Evolutionary conservation across 1,140 invertebrate species (phyloP).

Genomic region (Ctenoplectra terminalis): DNA sequence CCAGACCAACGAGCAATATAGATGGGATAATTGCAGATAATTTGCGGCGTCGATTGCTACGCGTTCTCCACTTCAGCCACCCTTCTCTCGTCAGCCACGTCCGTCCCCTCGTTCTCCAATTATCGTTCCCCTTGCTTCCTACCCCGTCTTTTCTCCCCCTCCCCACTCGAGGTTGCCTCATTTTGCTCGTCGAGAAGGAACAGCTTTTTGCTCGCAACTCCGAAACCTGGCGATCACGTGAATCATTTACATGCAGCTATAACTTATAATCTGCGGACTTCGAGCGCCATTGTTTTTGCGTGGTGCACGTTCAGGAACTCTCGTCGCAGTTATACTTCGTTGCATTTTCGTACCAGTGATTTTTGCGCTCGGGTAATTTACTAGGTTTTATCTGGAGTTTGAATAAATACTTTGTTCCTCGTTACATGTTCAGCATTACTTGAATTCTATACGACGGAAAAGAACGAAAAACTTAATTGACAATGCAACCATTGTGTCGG

Average conservation of each 20-base stretch:
- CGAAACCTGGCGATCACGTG: conserved; percentile 42
- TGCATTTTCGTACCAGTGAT: conserved; percentile 12
- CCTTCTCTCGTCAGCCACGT: conserved; percentile 60
- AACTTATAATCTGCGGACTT: conserved; percentile 40
- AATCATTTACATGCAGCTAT: conserved; percentile 52
- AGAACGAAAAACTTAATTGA: background rate
- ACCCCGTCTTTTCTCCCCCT: conserved; percentile 45
- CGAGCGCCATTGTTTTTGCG: conserved; percentile 37
- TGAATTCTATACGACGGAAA: background rate
- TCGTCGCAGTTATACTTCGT: conserved; percentile 3
- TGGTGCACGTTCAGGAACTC: background rate
- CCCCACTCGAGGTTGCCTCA: conserved; percentile 52
- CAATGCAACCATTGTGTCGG: too few species aligned
- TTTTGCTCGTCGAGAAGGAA: conserved; percentile 60
- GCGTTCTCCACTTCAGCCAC: conserved; percentile 65
- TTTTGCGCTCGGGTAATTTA: conserved; percentile 6
- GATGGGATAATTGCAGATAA: conserved; percentile 73
- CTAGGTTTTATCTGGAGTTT: background rate
- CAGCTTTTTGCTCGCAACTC: conserved; percentile 49
- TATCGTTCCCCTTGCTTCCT: conserved; percentile 64
- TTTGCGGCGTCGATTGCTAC: conserved; percentile 71
- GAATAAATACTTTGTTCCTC: background rate
- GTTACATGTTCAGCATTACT: background rate
- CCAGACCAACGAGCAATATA: conserved; percentile 65
- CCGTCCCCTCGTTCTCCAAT: conserved; percentile 64